These are phyloP conservation scores for Allacma fusca DNA, from an alignment of 2,888 invertebrate genomes.

Conservation along the genomic window DNA sequence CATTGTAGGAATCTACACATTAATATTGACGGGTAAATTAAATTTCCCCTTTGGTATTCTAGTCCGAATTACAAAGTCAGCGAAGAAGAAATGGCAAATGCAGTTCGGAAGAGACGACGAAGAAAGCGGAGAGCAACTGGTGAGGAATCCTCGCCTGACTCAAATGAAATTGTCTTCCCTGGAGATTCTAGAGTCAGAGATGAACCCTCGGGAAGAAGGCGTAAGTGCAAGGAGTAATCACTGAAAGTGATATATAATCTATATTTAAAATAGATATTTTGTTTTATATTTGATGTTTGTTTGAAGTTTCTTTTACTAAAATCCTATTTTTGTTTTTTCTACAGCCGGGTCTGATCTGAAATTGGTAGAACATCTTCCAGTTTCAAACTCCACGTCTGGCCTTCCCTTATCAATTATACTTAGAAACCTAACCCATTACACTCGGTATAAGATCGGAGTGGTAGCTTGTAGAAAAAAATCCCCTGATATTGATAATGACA, in stretches of 20 bases:
- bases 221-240: conserved; percentile 24
- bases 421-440: conserved; percentile 76
- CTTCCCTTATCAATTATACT: not conserved
- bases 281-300: too few species aligned
- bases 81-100: conserved; percentile 16
- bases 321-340: not conserved
- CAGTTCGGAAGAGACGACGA: conserved; percentile 16
- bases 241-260: too few species aligned
- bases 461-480: conserved; percentile 76
- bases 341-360: conserved; percentile 30
- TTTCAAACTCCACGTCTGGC: not conserved
- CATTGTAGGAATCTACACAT: too few species aligned
- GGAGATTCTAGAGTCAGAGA: conserved; percentile 14
- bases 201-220: not conserved
- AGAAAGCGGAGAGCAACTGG: conserved; percentile 2
- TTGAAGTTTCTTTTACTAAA: not conserved
- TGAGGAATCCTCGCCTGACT: not conserved
- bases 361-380: not conserved
- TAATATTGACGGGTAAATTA: too few species aligned
- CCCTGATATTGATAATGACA: conserved; percentile 65
- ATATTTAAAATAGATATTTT: too few species aligned
- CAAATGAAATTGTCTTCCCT: conserved; percentile 21
- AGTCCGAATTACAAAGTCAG: not conserved
- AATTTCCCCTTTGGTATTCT: too few species aligned
- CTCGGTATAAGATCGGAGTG: conserved; percentile 77